Conservation (phyloP, 2,888 invertebrate species). For the Clostera curtula region DNA sequence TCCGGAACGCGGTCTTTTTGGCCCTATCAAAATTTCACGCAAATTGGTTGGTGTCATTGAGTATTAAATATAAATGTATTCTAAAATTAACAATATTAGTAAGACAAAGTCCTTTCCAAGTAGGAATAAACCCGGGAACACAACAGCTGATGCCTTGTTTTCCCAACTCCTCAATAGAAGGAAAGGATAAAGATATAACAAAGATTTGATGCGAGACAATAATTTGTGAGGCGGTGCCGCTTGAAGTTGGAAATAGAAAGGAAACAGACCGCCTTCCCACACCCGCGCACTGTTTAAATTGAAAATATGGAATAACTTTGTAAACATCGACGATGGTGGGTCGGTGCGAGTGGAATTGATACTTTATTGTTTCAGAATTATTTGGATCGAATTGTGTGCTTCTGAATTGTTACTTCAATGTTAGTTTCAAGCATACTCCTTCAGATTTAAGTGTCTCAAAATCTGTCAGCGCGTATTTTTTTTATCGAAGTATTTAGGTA, state of each 20-base stretch:
- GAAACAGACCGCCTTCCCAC: constrained; percentile 54
- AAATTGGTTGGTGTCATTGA: too few species aligned
- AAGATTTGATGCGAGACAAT: constrained; percentile 15
- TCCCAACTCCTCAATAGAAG: neutral
- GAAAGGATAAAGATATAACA: constrained; percentile 8
- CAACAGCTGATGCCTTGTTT: constrained; percentile 1
- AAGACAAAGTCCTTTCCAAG: neutral
- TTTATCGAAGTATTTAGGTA: too few species aligned
- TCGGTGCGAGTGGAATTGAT: constrained; percentile 31
- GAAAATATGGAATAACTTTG: constrained; percentile 72
- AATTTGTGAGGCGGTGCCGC: constrained; percentile 10
- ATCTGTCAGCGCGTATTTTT: too few species aligned
- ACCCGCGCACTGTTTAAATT: constrained; percentile 58
- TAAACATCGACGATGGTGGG: constrained; percentile 54
- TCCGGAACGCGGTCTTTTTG: too few species aligned
- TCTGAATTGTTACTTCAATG: too few species aligned
- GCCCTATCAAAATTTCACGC: too few species aligned
- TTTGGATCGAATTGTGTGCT: too few species aligned
- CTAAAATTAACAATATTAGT: too few species aligned
- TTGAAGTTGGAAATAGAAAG: constrained; percentile 18
- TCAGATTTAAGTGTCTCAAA: too few species aligned
- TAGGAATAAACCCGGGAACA: neutral
- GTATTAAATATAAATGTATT: too few species aligned
- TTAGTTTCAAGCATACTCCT: too few species aligned
- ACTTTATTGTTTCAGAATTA: constrained; percentile 27